These are phyloP conservation scores for Fregetta grallaria DNA, from an alignment of 2,113 vertebrate genomes.

Conservation along the genomic window DNA sequence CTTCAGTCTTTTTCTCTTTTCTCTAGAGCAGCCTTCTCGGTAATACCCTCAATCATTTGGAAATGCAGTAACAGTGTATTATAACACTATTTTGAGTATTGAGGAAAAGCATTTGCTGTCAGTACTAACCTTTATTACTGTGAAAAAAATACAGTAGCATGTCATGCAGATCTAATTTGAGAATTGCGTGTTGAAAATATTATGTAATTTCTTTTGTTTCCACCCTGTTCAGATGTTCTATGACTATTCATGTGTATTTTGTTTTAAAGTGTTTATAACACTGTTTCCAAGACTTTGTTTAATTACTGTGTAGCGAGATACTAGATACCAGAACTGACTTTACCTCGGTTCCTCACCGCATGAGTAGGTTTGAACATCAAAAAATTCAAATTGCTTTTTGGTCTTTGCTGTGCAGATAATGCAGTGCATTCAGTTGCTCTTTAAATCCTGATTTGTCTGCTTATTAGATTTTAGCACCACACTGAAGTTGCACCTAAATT, in stretches of 20 bases:
- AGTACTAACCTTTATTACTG: not conserved
- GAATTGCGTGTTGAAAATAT: not conserved
- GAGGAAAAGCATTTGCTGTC: not conserved
- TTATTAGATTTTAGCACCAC: not conserved
- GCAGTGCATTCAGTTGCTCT: not conserved
- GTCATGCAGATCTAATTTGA: conserved; percentile 9
- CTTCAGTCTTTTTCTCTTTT: not conserved
- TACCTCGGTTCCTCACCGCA: not conserved
- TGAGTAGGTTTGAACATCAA: not conserved
- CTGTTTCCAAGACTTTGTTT: not conserved
- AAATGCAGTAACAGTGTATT: not conserved
- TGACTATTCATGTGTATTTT: not conserved
- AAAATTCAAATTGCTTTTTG: not conserved
- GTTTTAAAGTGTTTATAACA: not conserved
- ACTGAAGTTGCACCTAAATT: not conserved
- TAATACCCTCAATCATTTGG: not conserved
- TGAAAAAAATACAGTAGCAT: not conserved
- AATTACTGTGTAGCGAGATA: not conserved
- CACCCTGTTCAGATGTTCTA: not conserved
- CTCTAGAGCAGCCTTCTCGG: not conserved
- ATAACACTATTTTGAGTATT: not conserved
- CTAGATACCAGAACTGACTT: not conserved
- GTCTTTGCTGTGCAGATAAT: not conserved
- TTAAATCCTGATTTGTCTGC: not conserved
- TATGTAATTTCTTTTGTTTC: conserved; percentile 7